Percentiles rank a stretch among this genome's conserved stretches.
phyloP scores from a whole-genome alignment of 2,113 vertebrate genomes.

The Nothobranchius kuhntae region DNA sequence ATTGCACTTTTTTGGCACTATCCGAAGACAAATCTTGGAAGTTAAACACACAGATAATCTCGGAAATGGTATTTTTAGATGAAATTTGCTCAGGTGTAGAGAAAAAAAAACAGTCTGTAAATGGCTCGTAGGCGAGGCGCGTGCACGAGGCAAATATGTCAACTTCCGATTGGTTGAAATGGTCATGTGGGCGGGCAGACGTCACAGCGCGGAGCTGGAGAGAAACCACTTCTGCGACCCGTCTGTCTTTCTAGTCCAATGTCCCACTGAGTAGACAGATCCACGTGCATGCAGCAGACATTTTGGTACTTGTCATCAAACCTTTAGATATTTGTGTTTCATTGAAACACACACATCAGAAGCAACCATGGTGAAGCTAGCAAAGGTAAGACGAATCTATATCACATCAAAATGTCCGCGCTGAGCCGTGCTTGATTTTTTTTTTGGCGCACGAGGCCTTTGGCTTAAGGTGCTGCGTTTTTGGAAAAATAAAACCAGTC shows the following conservation, averaged over 20 bases:
- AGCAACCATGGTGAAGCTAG: conserved; percentile 79
- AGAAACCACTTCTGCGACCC: conserved; percentile 42
- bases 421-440: not conserved
- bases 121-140: conserved; percentile 35
- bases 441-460: conserved; percentile 55
- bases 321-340: conserved; percentile 51
- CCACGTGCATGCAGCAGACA: conserved; percentile 69
- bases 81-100: not conserved
- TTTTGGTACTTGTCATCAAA: conserved; percentile 16
- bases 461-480: conserved; percentile 38
- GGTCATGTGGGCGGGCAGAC: conserved; percentile 44
- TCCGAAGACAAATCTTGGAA: not conserved
- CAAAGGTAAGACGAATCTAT: conserved; percentile 71
- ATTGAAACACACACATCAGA: conserved; percentile 56
- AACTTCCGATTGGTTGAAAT: conserved; percentile 48
- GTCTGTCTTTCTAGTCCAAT: conserved; percentile 74
- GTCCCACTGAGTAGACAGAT: conserved; percentile 43
- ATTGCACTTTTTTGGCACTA: not conserved
- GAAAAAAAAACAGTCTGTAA: not conserved
- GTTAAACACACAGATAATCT: not conserved
- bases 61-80: not conserved
- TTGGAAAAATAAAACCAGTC: too few relatives aligned
- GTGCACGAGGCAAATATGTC: conserved; percentile 24
- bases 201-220: conserved; percentile 61
- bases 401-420: not conserved